Conservation (phyloP, 1,140 invertebrate genomes). For the Probaryconus sp. region DNA sequence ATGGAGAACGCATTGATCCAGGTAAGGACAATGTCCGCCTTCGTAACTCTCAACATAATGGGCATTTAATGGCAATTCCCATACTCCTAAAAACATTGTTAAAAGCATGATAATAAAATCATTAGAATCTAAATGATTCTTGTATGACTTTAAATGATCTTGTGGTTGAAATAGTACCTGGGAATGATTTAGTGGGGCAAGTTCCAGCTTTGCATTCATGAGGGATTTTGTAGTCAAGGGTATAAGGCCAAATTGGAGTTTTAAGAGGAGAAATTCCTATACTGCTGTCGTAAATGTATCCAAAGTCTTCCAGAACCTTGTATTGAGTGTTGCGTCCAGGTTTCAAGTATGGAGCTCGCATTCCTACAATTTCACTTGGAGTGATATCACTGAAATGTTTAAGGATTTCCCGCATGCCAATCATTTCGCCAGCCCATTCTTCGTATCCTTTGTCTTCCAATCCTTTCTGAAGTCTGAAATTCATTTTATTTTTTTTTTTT, state of each 20-base stretch:
- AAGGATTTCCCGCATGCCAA: constrained; percentile 93
- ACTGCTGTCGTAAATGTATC: constrained; percentile 94
- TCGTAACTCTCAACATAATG: constrained; percentile 93
- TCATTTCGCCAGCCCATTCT: constrained; percentile 95
- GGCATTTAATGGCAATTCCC: constrained; percentile 96
- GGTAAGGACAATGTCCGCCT: constrained; percentile 94
- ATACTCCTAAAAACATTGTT: constrained; percentile 84
- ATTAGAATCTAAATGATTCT: constrained; percentile 15
- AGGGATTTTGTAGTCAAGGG: constrained; percentile 93
- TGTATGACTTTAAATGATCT: too few relatives aligned
- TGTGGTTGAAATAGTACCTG: constrained; percentile 81
- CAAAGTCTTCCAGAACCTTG: constrained; percentile 93
- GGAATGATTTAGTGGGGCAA: constrained; percentile 93
- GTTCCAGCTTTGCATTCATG: constrained; percentile 95
- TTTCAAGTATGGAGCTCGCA: constrained; percentile 93
- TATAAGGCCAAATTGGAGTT: constrained; percentile 96
- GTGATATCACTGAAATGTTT: constrained; percentile 90
- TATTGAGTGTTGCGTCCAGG: constrained; percentile 94
- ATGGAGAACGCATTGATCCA: constrained; percentile 95
- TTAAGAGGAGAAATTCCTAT: constrained; percentile 89
- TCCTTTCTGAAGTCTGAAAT: constrained; percentile 83
- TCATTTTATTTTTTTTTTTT: background rate
- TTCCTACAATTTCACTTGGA: constrained; percentile 89
- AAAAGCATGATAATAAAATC: too few relatives aligned
- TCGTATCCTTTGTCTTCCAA: constrained; percentile 92